A percentile compares a stretch with the other conserved stretches of the same genome.
phyloP scores from a whole-genome alignment of 23 tunicate genomes.

The Clavelina lepadiformis region DNA sequence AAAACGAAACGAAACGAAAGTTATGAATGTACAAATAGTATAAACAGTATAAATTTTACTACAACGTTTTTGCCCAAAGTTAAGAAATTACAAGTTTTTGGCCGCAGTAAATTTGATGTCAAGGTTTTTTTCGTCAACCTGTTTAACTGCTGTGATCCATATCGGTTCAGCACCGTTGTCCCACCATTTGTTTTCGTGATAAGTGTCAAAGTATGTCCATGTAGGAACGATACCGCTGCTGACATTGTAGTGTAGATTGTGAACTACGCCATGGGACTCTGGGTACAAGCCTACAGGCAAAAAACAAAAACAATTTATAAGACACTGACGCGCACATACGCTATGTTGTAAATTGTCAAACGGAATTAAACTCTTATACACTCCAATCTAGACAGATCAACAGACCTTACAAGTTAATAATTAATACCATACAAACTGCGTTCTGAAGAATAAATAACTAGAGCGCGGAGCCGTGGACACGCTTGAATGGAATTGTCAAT shows the following conservation, averaged over 20 bases:
- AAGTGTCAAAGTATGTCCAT: conserved; percentile 17
- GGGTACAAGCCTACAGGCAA: conserved; percentile 34
- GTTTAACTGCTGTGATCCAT: conserved; percentile 76
- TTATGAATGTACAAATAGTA: too few species aligned
- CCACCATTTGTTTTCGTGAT: conserved; percentile 68
- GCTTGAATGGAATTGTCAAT: background rate
- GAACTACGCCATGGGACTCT: conserved; percentile 76
- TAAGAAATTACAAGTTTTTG: too few species aligned
- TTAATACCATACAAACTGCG: too few species aligned
- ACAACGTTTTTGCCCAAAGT: too few species aligned
- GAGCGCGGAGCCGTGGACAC: background rate
- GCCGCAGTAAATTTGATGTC: too few species aligned
- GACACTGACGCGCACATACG: too few species aligned
- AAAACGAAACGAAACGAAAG: too few species aligned
- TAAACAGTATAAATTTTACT: too few species aligned
- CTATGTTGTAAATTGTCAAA: too few species aligned
- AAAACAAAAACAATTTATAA: background rate
- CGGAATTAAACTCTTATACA: too few species aligned
- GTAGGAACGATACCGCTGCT: conserved; percentile 1
- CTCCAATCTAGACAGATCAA: background rate
- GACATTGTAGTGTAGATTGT: conserved; percentile 37
- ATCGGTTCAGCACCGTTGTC: conserved; percentile 82
- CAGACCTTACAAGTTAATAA: background rate
- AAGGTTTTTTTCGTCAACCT: too few species aligned
- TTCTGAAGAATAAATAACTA: too few species aligned